Conservation (phyloP, 2,113 vertebrate genomes). For the Otus sunia region DNA sequence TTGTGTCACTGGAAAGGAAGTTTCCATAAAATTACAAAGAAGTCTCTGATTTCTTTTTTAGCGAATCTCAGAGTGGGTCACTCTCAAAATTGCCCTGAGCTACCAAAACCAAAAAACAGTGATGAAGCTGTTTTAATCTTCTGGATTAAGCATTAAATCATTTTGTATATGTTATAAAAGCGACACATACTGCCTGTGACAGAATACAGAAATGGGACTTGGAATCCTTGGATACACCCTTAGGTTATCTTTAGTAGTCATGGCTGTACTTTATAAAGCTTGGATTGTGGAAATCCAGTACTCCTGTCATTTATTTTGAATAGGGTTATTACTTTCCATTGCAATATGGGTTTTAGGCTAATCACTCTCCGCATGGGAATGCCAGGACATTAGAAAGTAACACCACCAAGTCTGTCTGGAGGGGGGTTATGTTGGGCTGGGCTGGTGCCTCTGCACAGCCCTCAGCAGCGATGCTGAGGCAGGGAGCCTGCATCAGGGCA, state of each 20-base stretch:
- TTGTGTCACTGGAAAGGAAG: neutral
- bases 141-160: neutral
- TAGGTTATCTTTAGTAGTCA: neutral
- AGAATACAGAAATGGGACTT: neutral
- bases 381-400: neutral
- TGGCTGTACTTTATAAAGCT: neutral
- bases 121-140: neutral
- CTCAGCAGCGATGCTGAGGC: neutral
- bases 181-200: rapidly evolving
- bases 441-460: neutral
- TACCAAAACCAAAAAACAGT: neutral
- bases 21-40: neutral
- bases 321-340: neutral
- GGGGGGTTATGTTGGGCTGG: neutral
- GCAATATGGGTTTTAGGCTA: neutral
- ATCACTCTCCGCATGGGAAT: neutral
- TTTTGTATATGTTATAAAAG: neutral
- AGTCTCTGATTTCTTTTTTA: neutral
- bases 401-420: neutral
- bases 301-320: neutral
- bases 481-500: neutral
- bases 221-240: neutral
- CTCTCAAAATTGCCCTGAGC: neutral
- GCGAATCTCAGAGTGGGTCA: neutral
- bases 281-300: neutral